Evolutionary conservation across 2,888 invertebrate genomes (phyloP).

Genomic region (Ochropleura leucogaster): DNA sequence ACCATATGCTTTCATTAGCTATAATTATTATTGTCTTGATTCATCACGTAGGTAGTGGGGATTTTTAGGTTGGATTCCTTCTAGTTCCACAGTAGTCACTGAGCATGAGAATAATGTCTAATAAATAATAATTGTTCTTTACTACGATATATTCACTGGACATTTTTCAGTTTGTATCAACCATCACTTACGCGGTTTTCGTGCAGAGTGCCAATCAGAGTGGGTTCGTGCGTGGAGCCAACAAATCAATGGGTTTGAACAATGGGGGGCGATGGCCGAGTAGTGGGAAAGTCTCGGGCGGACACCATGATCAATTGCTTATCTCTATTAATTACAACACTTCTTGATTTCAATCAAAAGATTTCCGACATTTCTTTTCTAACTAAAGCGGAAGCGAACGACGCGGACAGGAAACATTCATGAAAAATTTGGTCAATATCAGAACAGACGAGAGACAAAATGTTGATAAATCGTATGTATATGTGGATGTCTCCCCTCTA

Average conservation of each 20-base stretch:
- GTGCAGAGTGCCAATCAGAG: constrained; percentile 31
- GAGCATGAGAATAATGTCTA: background rate
- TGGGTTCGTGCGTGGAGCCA: constrained; percentile 44
- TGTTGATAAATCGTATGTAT: background rate
- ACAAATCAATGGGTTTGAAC: constrained; percentile 54
- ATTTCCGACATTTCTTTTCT: background rate
- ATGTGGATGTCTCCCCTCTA: background rate
- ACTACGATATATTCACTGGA: background rate
- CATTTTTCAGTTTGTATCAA: background rate
- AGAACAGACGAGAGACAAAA: background rate
- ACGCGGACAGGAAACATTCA: no score
- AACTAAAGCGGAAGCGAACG: no score
- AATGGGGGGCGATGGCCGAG: constrained; percentile 45
- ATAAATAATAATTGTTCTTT: background rate
- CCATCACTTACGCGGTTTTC: constrained; percentile 3
- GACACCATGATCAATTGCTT: constrained; percentile 33
- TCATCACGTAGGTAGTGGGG: background rate
- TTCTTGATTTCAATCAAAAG: background rate
- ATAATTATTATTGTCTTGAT: background rate
- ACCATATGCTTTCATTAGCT: background rate
- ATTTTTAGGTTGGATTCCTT: background rate
- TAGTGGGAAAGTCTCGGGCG: constrained; percentile 43
- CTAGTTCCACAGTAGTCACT: background rate
- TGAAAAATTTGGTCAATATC: background rate
- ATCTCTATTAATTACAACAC: constrained; percentile 1